These are phyloP conservation scores for Epizoanthus rinbou DNA, from an alignment of 92 coral and sea anemone species.

Conservation along the genomic window DNA sequence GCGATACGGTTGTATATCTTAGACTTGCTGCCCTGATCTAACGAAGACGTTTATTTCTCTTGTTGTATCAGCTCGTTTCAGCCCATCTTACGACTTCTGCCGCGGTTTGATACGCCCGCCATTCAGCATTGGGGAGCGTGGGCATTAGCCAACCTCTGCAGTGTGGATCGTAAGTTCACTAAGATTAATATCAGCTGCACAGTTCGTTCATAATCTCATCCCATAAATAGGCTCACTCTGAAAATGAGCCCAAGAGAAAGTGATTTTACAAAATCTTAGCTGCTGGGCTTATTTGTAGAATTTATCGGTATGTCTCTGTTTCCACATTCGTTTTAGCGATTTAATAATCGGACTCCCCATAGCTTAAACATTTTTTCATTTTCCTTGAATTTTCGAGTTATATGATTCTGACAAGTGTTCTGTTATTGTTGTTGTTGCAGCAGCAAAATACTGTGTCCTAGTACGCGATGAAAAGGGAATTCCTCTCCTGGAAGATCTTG, in stretches of 20 bases:
- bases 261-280: too few relatives aligned
- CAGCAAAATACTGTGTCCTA: constrained; percentile 73
- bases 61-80: constrained; percentile 68
- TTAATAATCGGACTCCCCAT: too few relatives aligned
- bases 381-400: neutral
- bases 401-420: neutral
- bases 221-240: neutral
- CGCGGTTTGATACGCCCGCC: constrained; percentile 67
- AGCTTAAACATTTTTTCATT: neutral
- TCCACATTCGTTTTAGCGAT: too few relatives aligned
- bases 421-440: constrained; percentile 46
- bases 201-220: neutral
- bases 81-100: constrained; percentile 75
- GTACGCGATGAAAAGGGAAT: constrained; percentile 71
- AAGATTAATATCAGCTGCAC: neutral
- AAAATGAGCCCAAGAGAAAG: neutral
- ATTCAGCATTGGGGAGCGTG: constrained; percentile 92
- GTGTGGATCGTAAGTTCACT: constrained; percentile 73
- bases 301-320: too few relatives aligned
- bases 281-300: too few relatives aligned
- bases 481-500: constrained; percentile 58
- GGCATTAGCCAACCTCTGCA: constrained; percentile 89
- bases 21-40: neutral
- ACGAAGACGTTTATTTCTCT: constrained; percentile 4
- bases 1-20: neutral